Evolutionary conservation across 2,797 vertebrate genomes (phyloP).

Genomic region (Tragopan temminckii): DNA sequence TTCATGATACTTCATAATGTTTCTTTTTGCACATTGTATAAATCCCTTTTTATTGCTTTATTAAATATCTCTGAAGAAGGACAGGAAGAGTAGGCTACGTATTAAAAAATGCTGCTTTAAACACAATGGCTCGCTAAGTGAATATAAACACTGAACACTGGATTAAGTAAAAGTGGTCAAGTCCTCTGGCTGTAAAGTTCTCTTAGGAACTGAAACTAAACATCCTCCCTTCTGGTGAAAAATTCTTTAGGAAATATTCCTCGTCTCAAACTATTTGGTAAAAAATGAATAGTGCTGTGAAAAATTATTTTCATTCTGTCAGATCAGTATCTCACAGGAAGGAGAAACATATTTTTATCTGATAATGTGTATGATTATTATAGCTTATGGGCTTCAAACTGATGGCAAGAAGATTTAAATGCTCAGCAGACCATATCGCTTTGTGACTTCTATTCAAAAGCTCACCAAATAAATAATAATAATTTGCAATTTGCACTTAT

Average conservation of each 20-base stretch:
- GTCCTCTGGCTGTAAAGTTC: slow-evolving; percentile 29
- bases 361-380: neutral
- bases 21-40: slow-evolving; percentile 28
- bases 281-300: neutral
- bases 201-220: neutral
- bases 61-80: slow-evolving; percentile 36
- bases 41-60: slow-evolving; percentile 58
- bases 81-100: slow-evolving; percentile 16
- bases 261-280: neutral
- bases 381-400: neutral
- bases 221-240: neutral
- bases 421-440: neutral
- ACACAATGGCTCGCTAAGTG: slow-evolving; percentile 41
- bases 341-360: neutral
- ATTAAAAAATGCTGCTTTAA: slow-evolving; percentile 58
- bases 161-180: slow-evolving; percentile 53
- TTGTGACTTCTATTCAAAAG: neutral
- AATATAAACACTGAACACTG: slow-evolving; percentile 36
- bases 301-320: slow-evolving; percentile 22
- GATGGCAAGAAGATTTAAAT: neutral
- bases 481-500: slow-evolving; percentile 21
- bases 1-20: slow-evolving; percentile 10
- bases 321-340: neutral
- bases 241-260: neutral
- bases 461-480: neutral